Conservation (phyloP, 2,888 invertebrate genomes). For the Acleris cristana region DNA sequence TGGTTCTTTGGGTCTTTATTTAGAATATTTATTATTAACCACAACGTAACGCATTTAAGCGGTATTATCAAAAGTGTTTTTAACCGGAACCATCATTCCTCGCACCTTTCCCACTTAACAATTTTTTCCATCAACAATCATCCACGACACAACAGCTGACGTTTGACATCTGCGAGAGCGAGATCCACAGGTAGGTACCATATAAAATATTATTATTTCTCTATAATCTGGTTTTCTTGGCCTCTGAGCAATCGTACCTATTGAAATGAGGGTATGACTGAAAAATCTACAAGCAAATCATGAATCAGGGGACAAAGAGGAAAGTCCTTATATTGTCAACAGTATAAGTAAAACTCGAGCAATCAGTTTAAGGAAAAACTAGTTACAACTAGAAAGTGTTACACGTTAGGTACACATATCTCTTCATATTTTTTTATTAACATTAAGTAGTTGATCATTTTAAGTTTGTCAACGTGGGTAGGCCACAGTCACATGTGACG, state of each 20-base stretch:
- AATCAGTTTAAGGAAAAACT: not conserved
- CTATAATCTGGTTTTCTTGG: not conserved
- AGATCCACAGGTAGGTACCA: not conserved
- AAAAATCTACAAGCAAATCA: not conserved
- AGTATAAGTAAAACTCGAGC: too few relatives aligned
- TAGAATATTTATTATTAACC: too few relatives aligned
- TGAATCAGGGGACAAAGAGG: not conserved
- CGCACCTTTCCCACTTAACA: not conserved
- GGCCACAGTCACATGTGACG: conserved; percentile 3
- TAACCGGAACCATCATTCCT: conserved; percentile 23
- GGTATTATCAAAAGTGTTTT: too few relatives aligned
- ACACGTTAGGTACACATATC: not conserved
- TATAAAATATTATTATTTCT: not conserved
- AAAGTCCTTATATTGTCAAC: not conserved
- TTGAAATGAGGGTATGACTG: not conserved
- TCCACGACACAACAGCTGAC: conserved; percentile 29
- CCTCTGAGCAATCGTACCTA: not conserved
- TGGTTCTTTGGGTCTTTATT: too few relatives aligned
- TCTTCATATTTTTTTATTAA: too few relatives aligned
- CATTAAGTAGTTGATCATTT: too few relatives aligned
- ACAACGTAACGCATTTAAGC: too few relatives aligned
- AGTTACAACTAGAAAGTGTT: not conserved
- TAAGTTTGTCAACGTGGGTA: not conserved
- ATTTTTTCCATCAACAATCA: conserved; percentile 21
- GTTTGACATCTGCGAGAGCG: conserved; percentile 27